Evolutionary conservation across 2,797 vertebrate species (phyloP).

Genomic region (Eulemur rubriventer): DNA sequence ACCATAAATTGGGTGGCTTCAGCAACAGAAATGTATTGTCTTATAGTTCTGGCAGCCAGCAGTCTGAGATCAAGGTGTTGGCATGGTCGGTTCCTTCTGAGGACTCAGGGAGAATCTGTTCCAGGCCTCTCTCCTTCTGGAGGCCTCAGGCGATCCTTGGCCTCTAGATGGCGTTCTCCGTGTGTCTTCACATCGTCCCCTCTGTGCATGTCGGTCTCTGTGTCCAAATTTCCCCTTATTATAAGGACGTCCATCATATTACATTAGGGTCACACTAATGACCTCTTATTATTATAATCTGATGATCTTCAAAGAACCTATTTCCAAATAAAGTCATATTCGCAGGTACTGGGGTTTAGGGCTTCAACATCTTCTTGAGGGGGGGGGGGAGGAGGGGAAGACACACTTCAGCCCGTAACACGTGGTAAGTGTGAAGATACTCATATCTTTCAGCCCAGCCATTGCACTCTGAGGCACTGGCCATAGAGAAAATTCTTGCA

Average conservation of each 20-base stretch:
- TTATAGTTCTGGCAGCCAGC: not conserved
- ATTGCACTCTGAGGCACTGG: not conserved
- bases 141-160: not conserved
- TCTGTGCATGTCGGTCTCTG: not conserved
- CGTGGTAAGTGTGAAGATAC: not conserved
- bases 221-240: not conserved
- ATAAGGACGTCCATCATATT: not conserved
- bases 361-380: not conserved
- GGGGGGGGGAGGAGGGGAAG: too few species aligned
- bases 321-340: not conserved
- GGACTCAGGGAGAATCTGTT: not conserved
- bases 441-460: not conserved
- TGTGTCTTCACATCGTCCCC: too few species aligned
- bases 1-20: not conserved
- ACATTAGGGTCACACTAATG: not conserved
- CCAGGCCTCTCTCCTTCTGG: not conserved
- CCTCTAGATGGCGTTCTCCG: not conserved
- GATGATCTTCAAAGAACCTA: not conserved
- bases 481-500: not conserved
- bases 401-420: not conserved
- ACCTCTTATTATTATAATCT: not conserved
- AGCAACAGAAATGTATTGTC: not conserved
- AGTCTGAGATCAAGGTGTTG: not conserved
- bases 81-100: not conserved
- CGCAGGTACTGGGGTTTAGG: not conserved